Percentiles rank a stretch among this genome's conserved stretches.
Evolutionary conservation across 2,888 invertebrate species (phyloP).

Genomic region (Coecobrya sp.): DNA sequence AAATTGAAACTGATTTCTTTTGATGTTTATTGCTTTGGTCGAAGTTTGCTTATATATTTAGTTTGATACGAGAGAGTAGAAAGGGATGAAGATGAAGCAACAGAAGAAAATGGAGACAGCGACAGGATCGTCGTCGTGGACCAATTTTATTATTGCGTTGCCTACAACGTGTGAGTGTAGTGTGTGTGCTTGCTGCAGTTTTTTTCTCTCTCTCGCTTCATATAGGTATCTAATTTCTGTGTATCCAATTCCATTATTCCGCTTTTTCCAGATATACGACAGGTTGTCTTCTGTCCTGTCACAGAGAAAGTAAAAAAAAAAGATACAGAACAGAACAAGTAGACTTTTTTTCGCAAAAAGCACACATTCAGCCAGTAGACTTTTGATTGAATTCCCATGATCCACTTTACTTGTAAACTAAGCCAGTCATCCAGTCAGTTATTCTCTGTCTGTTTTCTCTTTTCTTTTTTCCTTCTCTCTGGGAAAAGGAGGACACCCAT

Average conservation of each 20-base stretch:
- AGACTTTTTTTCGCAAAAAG: background rate
- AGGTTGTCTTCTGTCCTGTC: constrained; percentile 30
- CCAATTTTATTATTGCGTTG: constrained; percentile 7
- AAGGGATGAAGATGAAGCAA: background rate
- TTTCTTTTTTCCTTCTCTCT: background rate
- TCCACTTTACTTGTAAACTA: constrained; percentile 44
- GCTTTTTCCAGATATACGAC: background rate
- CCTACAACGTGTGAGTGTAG: background rate
- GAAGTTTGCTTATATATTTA: background rate
- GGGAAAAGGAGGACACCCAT: background rate
- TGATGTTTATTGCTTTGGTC: constrained; percentile 57
- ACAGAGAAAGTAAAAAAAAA: background rate
- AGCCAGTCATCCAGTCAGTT: constrained; percentile 15
- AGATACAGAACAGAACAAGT: background rate
- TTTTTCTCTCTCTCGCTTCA: background rate
- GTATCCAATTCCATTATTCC: constrained; percentile 12
- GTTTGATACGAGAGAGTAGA: background rate
- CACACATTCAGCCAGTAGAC: background rate
- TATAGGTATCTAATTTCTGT: background rate
- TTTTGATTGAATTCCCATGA: constrained; percentile 72
- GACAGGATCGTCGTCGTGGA: background rate
- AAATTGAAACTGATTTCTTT: constrained; percentile 55
- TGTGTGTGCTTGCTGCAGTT: background rate
- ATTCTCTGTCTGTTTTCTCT: background rate
- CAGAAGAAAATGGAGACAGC: background rate